Evolutionary conservation across 2,797 vertebrate species (phyloP).

Genomic region (Melanotaenia nigrans): DNA sequence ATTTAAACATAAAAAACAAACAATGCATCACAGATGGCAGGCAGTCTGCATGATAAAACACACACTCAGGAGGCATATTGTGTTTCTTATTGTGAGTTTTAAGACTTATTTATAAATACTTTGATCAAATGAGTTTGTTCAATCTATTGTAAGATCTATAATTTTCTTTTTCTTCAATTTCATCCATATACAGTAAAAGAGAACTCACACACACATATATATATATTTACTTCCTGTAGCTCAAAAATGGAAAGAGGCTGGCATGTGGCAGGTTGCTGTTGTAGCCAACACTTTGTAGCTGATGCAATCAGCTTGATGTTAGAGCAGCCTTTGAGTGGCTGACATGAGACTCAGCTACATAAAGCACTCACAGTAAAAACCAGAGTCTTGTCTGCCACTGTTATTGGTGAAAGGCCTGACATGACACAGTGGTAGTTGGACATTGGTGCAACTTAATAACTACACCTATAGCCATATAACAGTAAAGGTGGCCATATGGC

Average conservation of each 20-base stretch:
- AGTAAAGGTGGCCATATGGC: background rate
- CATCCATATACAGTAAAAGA: background rate
- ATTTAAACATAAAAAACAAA: slow-evolving; percentile 33
- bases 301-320: slow-evolving; percentile 27
- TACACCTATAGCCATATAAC: background rate
- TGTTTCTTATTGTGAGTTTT: no score
- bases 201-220: background rate
- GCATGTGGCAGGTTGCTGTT: slow-evolving; percentile 12
- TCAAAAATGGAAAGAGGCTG: slow-evolving; percentile 13
- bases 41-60: background rate
- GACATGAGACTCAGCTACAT: slow-evolving; percentile 23
- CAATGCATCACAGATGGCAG: slow-evolving; percentile 61
- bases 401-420: slow-evolving; percentile 6
- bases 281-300: slow-evolving; percentile 25
- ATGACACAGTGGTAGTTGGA: slow-evolving; percentile 1
- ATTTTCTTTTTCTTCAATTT: slow-evolving; percentile 12
- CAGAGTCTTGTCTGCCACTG: background rate
- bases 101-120: slow-evolving; percentile 26
- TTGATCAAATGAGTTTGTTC: slow-evolving; percentile 37
- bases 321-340: slow-evolving; percentile 16
- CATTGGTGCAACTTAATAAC: background rate
- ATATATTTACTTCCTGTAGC: slow-evolving; percentile 2
- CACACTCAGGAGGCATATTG: slow-evolving; percentile 9
- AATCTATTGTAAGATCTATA: slow-evolving; percentile 2
- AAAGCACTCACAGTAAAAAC: slow-evolving; percentile 2